phyloP scores from a whole-genome alignment of 2,888 invertebrate genomes.

The Escarpia spicata region DNA sequence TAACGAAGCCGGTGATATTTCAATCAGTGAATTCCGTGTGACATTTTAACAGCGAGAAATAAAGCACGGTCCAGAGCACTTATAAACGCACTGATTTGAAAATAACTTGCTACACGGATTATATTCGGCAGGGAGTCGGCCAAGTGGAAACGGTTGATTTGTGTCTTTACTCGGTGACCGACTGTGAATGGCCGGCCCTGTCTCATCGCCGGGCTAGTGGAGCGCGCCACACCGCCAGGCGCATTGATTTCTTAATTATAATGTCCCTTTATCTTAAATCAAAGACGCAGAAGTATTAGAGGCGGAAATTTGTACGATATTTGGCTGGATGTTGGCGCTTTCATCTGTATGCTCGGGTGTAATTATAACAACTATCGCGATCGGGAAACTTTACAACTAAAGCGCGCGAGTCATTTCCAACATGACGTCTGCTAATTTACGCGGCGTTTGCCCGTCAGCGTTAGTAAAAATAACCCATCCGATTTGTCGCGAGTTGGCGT shows the following conservation, averaged over 20 bases:
- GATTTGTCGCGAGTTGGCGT: background rate
- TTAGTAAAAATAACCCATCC: background rate
- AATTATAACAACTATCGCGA: background rate
- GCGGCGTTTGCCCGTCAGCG: background rate
- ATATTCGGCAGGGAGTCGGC: background rate
- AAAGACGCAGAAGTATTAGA: slow-evolving; percentile 16
- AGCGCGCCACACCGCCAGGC: background rate
- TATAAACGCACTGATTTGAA: slow-evolving; percentile 16
- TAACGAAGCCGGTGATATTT: background rate
- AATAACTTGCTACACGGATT: background rate
- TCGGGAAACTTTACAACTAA: background rate
- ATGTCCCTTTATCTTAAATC: slow-evolving; percentile 3
- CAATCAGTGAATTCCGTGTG: slow-evolving; percentile 13
- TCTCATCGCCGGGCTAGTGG: background rate
- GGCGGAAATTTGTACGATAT: slow-evolving; percentile 11
- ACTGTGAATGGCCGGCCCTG: background rate
- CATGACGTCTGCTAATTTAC: background rate
- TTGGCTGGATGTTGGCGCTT: background rate
- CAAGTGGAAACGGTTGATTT: background rate
- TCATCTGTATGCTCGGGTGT: background rate
- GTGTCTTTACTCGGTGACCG: background rate
- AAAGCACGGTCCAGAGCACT: background rate
- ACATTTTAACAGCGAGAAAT: slow-evolving; percentile 5
- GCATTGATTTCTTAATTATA: slow-evolving; percentile 16
- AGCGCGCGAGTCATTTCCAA: background rate